Conservation (phyloP, 2,797 vertebrate species). For the Ctenopoma multispine region DNA sequence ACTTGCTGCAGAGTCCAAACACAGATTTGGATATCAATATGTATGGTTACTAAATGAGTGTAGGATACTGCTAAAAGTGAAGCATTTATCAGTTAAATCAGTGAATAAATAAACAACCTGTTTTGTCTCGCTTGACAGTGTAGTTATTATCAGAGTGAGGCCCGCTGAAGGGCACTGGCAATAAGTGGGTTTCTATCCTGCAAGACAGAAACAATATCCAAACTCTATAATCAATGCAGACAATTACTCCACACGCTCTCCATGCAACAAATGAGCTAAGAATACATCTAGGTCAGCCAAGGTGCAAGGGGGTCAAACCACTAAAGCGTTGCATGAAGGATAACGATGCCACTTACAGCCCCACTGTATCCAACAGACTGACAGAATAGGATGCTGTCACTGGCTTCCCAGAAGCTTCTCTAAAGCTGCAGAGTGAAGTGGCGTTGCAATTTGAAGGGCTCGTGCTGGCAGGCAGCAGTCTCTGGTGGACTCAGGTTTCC, state of each 20-base stretch:
- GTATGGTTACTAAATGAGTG: neutral
- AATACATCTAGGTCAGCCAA: constrained; percentile 31
- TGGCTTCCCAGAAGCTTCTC: neutral
- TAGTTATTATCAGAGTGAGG: constrained; percentile 38
- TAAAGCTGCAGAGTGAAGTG: neutral
- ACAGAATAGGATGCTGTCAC: neutral
- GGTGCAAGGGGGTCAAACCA: neutral
- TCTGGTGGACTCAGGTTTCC: neutral
- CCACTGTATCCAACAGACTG: neutral
- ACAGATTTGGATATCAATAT: neutral
- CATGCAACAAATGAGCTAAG: constrained; percentile 13
- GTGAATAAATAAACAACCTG: constrained; percentile 44
- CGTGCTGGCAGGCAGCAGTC: neutral
- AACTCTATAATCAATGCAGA: constrained; percentile 44
- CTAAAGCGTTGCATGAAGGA: neutral
- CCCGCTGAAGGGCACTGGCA: constrained; percentile 26
- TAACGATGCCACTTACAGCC: neutral
- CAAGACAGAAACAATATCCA: constrained; percentile 40
- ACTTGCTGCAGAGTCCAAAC: neutral
- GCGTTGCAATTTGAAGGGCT: neutral
- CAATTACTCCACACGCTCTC: constrained; percentile 14
- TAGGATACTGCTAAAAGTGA: neutral
- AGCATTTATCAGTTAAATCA: constrained; percentile 11
- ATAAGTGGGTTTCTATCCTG: constrained; percentile 51
- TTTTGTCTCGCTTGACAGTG: constrained; percentile 21